Conservation (phyloP, 2,113 vertebrate genomes). For the Numenius arquata region DNA sequence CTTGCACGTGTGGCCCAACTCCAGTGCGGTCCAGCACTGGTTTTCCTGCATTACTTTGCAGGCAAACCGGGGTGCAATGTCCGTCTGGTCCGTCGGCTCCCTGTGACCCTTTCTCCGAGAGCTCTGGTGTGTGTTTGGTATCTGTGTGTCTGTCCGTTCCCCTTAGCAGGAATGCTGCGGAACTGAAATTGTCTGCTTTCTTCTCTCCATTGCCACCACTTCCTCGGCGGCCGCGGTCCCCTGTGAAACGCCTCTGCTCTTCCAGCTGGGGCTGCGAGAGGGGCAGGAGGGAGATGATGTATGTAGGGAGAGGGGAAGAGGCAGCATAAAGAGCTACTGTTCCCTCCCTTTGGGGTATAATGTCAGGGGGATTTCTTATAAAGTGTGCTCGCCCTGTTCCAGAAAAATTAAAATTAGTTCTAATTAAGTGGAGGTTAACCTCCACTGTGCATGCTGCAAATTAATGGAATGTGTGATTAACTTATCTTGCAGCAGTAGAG, state of each 20-base stretch:
- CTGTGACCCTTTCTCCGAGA: neutral
- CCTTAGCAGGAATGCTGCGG: neutral
- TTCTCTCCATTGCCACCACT: neutral
- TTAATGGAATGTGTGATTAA: slow-evolving; percentile 27
- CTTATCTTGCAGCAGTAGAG: slow-evolving; percentile 7
- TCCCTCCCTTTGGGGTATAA: neutral
- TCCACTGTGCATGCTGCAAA: neutral
- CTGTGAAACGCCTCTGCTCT: neutral
- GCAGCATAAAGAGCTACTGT: neutral
- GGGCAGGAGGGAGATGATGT: neutral
- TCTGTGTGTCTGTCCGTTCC: fast-evolving
- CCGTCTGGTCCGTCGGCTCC: neutral
- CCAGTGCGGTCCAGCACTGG: fast-evolving
- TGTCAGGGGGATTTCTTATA: neutral
- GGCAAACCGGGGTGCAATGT: neutral
- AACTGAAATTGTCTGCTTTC: fast-evolving
- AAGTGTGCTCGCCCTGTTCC: neutral
- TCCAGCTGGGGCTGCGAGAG: neutral
- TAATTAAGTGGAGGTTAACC: slow-evolving; percentile 64
- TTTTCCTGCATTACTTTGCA: neutral
- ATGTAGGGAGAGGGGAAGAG: neutral
- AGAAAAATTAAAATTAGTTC: slow-evolving; percentile 23
- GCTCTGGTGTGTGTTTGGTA: neutral
- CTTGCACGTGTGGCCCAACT: fast-evolving
- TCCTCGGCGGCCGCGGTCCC: fast-evolving